phyloP scores from a whole-genome alignment of 2,797 vertebrate species.

The Eulemur mongoz region DNA sequence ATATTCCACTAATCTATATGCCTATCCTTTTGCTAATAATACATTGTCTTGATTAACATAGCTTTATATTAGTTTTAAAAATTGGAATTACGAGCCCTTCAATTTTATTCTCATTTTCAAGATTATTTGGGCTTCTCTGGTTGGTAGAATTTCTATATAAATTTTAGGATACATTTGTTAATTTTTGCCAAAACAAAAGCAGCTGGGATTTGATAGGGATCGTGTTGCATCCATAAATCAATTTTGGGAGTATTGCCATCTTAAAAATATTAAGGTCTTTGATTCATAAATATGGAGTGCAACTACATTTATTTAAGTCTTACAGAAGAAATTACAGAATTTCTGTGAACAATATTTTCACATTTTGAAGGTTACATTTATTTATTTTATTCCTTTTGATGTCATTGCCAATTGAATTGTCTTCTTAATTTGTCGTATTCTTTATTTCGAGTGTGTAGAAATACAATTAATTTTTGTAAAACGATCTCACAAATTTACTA shows the following conservation, averaged over 20 bases:
- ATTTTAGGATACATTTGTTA: neutral
- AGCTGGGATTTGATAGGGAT: neutral
- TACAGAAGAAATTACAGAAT: neutral
- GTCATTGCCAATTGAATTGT: neutral
- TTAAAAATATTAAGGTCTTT: neutral
- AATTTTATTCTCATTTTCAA: neutral
- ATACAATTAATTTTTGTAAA: neutral
- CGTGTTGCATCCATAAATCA: neutral
- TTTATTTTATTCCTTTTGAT: neutral
- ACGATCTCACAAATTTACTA: neutral
- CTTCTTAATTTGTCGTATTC: neutral
- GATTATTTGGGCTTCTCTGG: neutral
- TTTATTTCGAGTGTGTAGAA: neutral
- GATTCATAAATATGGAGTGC: neutral
- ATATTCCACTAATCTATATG: neutral
- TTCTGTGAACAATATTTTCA: neutral
- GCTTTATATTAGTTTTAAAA: neutral
- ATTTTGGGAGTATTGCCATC: neutral
- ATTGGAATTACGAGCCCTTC: neutral
- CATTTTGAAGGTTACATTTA: neutral
- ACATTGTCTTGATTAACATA: neutral
- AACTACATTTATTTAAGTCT: neutral
- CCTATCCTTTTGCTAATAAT: neutral
- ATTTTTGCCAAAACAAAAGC: neutral
- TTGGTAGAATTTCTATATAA: neutral